These are phyloP conservation scores for Gila orcuttii DNA, from an alignment of 2,113 vertebrate genomes.

Conservation along the genomic window DNA sequence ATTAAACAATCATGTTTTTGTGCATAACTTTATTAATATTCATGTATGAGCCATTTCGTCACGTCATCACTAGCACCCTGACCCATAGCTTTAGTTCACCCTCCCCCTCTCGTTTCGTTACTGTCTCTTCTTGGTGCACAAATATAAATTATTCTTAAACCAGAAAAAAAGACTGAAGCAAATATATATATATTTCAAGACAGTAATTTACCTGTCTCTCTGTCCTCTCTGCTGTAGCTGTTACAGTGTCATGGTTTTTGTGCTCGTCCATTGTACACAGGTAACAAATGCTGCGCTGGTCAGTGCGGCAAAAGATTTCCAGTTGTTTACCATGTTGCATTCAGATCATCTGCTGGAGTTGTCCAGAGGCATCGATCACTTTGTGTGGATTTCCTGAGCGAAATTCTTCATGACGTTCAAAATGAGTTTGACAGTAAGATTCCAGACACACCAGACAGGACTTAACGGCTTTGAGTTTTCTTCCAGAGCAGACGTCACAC, in stretches of 20 bases:
- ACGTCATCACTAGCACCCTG: background rate
- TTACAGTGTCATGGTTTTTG: background rate
- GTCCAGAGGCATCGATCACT: background rate
- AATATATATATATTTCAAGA: background rate
- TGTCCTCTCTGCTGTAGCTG: background rate
- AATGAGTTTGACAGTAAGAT: background rate
- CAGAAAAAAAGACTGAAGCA: background rate
- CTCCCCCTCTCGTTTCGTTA: background rate
- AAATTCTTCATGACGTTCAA: background rate
- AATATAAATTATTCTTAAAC: background rate
- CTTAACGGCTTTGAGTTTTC: background rate
- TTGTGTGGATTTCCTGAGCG: background rate
- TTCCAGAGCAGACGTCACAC: background rate
- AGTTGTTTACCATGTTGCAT: background rate
- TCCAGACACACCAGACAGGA: constrained; percentile 2
- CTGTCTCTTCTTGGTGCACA: background rate
- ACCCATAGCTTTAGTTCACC: background rate
- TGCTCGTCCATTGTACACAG: background rate
- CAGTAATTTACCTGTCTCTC: background rate
- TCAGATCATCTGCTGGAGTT: background rate
- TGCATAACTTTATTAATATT: background rate
- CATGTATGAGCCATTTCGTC: background rate
- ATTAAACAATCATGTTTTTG: background rate
- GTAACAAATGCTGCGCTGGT: background rate
- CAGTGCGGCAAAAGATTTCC: constrained; percentile 4